These are phyloP conservation scores for Noturus placidus DNA, from an alignment of 2,113 vertebrate genomes.

Conservation along the genomic window DNA sequence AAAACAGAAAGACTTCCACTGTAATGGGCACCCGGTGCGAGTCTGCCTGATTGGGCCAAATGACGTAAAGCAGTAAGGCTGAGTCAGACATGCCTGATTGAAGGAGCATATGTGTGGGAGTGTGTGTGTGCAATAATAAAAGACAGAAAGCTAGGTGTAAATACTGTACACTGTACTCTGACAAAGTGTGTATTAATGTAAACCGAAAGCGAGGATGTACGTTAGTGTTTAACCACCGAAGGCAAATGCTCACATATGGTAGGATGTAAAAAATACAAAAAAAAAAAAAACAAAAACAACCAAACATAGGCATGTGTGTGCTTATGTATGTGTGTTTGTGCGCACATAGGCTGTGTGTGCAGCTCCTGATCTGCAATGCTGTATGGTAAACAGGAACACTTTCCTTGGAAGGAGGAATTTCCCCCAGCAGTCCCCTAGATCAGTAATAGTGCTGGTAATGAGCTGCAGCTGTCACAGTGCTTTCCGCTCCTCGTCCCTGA, in stretches of 20 bases:
- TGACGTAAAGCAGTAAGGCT: slow-evolving; percentile 69
- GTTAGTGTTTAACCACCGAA: not conserved
- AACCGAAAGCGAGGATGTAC: not conserved
- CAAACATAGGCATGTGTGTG: slow-evolving; percentile 39
- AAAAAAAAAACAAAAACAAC: not conserved
- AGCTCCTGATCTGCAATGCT: slow-evolving; percentile 51
- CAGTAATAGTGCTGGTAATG: slow-evolving; percentile 77
- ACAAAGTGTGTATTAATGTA: slow-evolving; percentile 1
- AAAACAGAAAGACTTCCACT: slow-evolving; percentile 44
- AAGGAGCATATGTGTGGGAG: slow-evolving; percentile 43
- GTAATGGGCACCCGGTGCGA: slow-evolving; percentile 45
- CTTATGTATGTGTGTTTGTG: slow-evolving; percentile 38
- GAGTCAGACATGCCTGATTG: slow-evolving; percentile 71
- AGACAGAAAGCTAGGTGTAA: not conserved
- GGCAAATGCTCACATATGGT: slow-evolving; percentile 13
- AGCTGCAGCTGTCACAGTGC: slow-evolving; percentile 80
- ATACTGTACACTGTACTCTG: not conserved
- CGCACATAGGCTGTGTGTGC: slow-evolving; percentile 43
- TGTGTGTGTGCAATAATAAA: slow-evolving; percentile 35
- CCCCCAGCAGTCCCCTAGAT: slow-evolving; percentile 68
- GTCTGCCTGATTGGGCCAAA: slow-evolving; percentile 51
- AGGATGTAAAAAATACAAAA: not conserved
- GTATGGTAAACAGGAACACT: slow-evolving; percentile 66
- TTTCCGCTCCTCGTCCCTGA: slow-evolving; percentile 76
- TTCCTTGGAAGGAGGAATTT: slow-evolving; percentile 70